Conservation (phyloP, 1,140 invertebrate genomes). For the Eriocheir sinensis region DNA sequence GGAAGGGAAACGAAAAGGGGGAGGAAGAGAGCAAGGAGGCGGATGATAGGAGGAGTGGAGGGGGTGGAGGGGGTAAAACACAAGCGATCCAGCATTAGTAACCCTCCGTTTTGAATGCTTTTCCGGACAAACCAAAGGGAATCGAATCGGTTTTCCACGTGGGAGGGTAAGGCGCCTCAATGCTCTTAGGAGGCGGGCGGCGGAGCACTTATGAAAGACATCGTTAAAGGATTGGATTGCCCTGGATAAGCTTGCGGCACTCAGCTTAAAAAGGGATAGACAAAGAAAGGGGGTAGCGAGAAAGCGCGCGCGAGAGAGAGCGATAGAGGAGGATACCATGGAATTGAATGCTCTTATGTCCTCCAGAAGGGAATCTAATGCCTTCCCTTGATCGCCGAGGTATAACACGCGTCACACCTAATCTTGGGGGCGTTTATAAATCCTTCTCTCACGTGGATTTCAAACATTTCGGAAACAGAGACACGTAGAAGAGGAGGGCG, state of each 20-base stretch:
- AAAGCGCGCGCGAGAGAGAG: not conserved
- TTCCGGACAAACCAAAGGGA: slow-evolving; percentile 12
- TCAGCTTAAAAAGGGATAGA: not conserved
- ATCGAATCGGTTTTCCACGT: not conserved
- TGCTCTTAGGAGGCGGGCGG: not conserved
- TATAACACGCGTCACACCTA: not conserved
- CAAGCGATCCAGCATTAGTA: not conserved
- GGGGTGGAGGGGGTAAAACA: not conserved
- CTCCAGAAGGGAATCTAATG: too few species aligned
- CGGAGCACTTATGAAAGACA: slow-evolving; percentile 15
- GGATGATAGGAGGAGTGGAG: not conserved
- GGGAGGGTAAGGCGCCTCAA: not conserved
- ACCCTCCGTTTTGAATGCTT: not conserved
- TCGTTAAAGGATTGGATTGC: not conserved
- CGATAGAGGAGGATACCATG: not conserved
- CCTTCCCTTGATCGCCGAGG: not conserved
- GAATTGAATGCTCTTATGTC: not conserved
- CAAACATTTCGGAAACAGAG: not conserved
- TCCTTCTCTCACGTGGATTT: not conserved
- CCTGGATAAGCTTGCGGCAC: not conserved
- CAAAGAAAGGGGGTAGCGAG: not conserved
- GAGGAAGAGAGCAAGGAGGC: not conserved
- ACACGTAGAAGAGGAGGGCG: not conserved
- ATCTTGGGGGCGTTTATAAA: too few species aligned
- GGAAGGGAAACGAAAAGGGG: not conserved